These are phyloP conservation scores for Halyomorpha halys DNA, from an alignment of 1,140 invertebrate species.

Conservation along the genomic window DNA sequence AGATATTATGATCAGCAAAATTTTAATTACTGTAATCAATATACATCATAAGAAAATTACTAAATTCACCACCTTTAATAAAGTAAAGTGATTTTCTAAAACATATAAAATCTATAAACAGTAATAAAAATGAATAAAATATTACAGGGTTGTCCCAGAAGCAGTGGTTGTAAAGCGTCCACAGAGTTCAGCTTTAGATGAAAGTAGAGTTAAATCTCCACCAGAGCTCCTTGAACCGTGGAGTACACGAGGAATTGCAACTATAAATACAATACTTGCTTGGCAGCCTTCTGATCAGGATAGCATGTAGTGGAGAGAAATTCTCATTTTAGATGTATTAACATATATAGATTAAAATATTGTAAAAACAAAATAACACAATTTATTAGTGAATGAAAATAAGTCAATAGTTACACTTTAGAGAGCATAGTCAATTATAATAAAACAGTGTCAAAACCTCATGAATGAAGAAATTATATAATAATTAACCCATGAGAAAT, in stretches of 20 bases:
- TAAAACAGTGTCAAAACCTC: not conserved
- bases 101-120: too few relatives aligned
- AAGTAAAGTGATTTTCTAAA: too few relatives aligned
- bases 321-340: not conserved
- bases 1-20: too few relatives aligned
- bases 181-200: constrained; percentile 33
- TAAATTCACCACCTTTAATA: too few relatives aligned
- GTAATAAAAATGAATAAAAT: too few relatives aligned
- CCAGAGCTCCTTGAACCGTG: constrained; percentile 58
- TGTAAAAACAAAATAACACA: not conserved
- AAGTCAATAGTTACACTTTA: not conserved
- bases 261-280: constrained; percentile 60
- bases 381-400: not conserved
- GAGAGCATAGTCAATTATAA: too few relatives aligned
- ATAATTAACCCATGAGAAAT: not conserved
- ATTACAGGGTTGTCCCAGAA: constrained; percentile 32
- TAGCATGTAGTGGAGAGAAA: constrained; percentile 28
- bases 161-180: constrained; percentile 29
- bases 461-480: not conserved
- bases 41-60: too few relatives aligned
- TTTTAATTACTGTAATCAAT: too few relatives aligned
- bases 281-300: constrained; percentile 42
- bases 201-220: constrained; percentile 34
- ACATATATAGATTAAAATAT: not conserved
- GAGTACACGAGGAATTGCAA: constrained; percentile 56